Evolutionary conservation across 2,888 invertebrate species (phyloP).

Genomic region (Epinotia ramella): DNA sequence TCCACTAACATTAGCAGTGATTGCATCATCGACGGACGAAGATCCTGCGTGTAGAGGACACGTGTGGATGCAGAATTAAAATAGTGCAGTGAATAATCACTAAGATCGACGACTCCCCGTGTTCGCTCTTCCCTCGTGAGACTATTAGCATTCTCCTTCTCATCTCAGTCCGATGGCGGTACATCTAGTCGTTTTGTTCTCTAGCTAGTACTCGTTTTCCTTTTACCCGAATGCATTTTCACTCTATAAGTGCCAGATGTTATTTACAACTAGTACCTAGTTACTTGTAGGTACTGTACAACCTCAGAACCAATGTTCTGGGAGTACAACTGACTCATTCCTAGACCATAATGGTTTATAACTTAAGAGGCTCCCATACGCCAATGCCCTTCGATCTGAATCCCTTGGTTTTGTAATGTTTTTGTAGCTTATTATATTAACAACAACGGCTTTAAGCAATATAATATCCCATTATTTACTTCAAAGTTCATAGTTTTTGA

Average conservation of each 20-base stretch:
- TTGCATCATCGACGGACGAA: constrained; percentile 60
- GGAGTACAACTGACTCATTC: neutral
- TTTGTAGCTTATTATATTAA: no score
- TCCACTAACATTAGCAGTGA: constrained; percentile 46
- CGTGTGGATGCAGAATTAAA: constrained; percentile 74
- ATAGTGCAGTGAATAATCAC: constrained; percentile 78
- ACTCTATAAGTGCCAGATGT: neutral
- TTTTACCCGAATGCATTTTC: constrained; percentile 15
- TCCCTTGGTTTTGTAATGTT: no score
- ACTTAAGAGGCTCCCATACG: no score
- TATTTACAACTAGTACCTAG: no score
- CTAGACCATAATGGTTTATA: neutral
- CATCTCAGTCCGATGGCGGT: constrained; percentile 8
- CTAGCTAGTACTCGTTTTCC: constrained; percentile 9
- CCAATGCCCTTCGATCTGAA: no score
- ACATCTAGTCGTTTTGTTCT: constrained; percentile 29
- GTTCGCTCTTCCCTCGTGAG: constrained; percentile 38
- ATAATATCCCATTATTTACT: no score
- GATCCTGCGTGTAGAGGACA: constrained; percentile 56
- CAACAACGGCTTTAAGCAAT: no score
- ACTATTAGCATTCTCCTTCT: constrained; percentile 47
- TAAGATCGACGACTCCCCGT: constrained; percentile 55
- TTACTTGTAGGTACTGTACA: no score
- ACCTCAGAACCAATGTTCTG: no score
- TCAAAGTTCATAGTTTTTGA: no score